phyloP scores from a whole-genome alignment of 2,797 vertebrate species.

The Pipistrellus pipistrellus region DNA sequence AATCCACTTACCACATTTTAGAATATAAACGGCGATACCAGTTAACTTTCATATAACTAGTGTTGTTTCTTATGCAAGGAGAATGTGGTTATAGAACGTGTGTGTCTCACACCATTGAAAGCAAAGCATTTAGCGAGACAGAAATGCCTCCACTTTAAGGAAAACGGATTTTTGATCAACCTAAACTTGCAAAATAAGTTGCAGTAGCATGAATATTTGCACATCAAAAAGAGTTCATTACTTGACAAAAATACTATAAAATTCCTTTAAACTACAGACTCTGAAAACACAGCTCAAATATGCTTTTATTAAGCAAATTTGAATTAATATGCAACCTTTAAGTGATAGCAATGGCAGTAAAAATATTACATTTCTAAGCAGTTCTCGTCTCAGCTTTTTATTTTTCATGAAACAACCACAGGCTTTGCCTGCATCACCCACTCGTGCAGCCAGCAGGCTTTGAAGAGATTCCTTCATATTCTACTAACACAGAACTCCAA shows the following conservation, averaged over 20 bases:
- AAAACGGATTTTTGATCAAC: conserved; percentile 14
- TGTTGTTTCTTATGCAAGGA: not conserved
- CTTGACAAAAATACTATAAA: not conserved
- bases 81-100: not conserved
- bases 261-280: conserved; percentile 54
- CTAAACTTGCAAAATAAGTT: conserved; percentile 41
- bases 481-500: not conserved
- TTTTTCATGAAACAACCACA: conserved; percentile 54
- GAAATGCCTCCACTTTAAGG: conserved; percentile 11
- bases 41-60: conserved; percentile 10
- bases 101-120: conserved; percentile 32
- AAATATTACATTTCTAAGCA: not conserved
- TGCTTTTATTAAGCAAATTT: conserved; percentile 39
- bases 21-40: conserved; percentile 32
- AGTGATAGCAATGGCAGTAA: not conserved
- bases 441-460: not conserved
- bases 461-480: conserved; percentile 41
- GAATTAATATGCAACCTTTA: conserved; percentile 63
- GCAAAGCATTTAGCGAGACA: not conserved
- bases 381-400: conserved; percentile 11
- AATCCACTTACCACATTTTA: conserved; percentile 66
- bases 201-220: not conserved
- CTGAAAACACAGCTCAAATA: conserved; percentile 27
- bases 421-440: not conserved
- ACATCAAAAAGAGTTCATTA: conserved; percentile 43